Conservation (phyloP, 1,140 invertebrate genomes). For the Aphaenogaster rudis region DNA sequence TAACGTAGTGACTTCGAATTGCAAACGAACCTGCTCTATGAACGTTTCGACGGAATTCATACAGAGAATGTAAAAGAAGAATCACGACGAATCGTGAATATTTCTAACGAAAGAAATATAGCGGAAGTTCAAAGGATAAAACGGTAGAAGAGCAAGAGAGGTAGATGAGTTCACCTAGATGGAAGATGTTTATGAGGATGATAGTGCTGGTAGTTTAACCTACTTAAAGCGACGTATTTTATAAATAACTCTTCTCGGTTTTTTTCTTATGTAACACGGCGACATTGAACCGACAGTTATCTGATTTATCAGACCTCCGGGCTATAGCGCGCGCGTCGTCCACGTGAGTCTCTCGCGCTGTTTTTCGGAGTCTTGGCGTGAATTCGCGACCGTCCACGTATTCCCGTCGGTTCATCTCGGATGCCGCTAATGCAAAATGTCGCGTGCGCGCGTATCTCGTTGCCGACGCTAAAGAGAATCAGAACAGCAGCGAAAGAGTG, state of each 20-base stretch:
- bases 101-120: neutral
- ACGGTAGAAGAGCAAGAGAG: neutral
- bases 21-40: neutral
- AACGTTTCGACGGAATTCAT: neutral
- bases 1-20: neutral
- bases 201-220: conserved; percentile 52
- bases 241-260: conserved; percentile 30
- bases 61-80: neutral
- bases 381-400: conserved; percentile 9
- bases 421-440: neutral
- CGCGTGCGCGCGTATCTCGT: neutral
- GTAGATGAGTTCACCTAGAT: neutral
- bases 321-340: neutral
- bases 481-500: neutral
- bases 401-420: conserved; percentile 1
- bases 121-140: neutral
- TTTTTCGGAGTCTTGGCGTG: neutral
- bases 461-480: neutral
- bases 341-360: neutral
- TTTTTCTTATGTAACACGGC: conserved; percentile 59
- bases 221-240: conserved; percentile 27
- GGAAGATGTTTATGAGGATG: neutral
- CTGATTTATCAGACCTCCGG: conserved; percentile 46
- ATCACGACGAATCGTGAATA: conserved; percentile 3
- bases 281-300: conserved; percentile 22